These are phyloP conservation scores for Ladona fulva DNA, from an alignment of 1,140 invertebrate species.

Conservation along the genomic window DNA sequence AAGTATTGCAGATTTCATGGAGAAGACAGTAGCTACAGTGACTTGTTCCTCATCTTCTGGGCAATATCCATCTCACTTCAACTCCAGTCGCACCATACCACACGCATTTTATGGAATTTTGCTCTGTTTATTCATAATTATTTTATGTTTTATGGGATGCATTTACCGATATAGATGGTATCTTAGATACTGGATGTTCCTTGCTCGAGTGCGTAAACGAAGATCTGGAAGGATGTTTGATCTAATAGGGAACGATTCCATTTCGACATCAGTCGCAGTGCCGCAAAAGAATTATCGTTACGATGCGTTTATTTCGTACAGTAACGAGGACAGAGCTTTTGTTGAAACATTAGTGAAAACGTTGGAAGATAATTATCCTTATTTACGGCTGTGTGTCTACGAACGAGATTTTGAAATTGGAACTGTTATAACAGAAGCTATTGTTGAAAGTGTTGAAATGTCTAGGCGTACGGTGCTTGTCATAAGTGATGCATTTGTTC, in stretches of 20 bases:
- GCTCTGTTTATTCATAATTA: slow-evolving; percentile 28
- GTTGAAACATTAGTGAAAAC: slow-evolving; percentile 45
- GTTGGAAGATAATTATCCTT: slow-evolving; percentile 44
- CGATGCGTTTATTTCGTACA: slow-evolving; percentile 59
- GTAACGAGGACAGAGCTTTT: slow-evolving; percentile 50
- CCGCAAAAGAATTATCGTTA: slow-evolving; percentile 37
- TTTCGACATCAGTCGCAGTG: slow-evolving; percentile 13
- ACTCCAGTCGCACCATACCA: background rate
- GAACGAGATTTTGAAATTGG: slow-evolving; percentile 56
- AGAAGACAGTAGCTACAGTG: background rate
- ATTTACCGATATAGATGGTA: slow-evolving; percentile 38
- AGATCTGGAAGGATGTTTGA: background rate
- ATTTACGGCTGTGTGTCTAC: slow-evolving; percentile 51
- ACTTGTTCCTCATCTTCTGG: background rate
- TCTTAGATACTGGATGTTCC: slow-evolving; percentile 45
- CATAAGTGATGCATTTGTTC: slow-evolving; percentile 52
- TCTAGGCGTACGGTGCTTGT: slow-evolving; percentile 51
- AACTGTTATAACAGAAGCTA: slow-evolving; percentile 48
- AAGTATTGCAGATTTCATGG: slow-evolving; percentile 34
- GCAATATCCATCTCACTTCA: background rate
- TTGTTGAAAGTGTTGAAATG: slow-evolving; percentile 46
- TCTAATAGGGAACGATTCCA: background rate
- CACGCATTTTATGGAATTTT: slow-evolving; percentile 26
- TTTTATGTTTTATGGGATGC: slow-evolving; percentile 25
- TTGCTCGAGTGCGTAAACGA: slow-evolving; percentile 38